Percentiles rank a stretch among this genome's conserved stretches.
Conservation (phyloP, 2,113 vertebrate species). For the Perccottus glenii region DNA sequence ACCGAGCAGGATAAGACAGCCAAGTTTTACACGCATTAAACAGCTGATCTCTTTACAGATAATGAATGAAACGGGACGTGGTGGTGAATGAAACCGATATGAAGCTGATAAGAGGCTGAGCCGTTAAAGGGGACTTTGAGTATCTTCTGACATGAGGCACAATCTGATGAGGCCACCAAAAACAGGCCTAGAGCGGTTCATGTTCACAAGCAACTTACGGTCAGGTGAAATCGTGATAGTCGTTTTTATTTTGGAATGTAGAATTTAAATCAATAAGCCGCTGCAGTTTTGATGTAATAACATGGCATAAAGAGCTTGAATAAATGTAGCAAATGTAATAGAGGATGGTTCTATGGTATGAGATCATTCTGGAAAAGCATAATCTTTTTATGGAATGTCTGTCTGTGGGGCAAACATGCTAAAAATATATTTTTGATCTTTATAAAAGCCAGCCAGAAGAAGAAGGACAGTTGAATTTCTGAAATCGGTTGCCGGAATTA, state of each 20-base stretch:
- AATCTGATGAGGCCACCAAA: constrained; percentile 9
- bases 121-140: background rate
- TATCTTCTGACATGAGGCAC: background rate
- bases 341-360: background rate
- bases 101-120: constrained; percentile 27
- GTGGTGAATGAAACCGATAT: constrained; percentile 45
- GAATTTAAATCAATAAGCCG: no score
- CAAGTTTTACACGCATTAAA: constrained; percentile 55
- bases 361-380: constrained; percentile 1
- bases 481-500: background rate
- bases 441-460: background rate
- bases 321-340: background rate
- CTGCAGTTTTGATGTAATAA: background rate
- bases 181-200: constrained; percentile 18
- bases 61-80: constrained; percentile 32
- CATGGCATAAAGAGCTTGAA: background rate
- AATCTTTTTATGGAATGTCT: background rate
- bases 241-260: background rate
- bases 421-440: constrained; percentile 7
- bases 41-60: constrained; percentile 56
- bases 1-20: constrained; percentile 51
- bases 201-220: constrained; percentile 15
- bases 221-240: constrained; percentile 5
- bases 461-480: background rate
- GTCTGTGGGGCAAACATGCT: background rate